Conservation (phyloP, 2,797 vertebrate species). For the Gallinago stenura region DNA sequence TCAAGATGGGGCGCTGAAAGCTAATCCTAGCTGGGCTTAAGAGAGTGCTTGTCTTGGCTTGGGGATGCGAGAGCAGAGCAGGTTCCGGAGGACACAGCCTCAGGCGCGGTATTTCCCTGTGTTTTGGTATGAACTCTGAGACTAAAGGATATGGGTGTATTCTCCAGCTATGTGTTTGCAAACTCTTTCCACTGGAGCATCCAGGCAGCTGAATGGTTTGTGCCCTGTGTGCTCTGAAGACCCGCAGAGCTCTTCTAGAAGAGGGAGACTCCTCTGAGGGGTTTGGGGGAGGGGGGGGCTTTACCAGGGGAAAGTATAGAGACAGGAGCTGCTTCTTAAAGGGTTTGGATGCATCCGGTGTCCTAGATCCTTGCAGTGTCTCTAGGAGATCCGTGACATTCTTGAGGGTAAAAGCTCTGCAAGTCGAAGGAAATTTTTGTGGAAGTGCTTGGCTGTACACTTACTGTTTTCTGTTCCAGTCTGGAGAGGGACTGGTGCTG, state of each 20-base stretch:
- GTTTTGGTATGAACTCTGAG: neutral
- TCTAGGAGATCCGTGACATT: neutral
- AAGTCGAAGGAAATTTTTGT: neutral
- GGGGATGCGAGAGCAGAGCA: accelerated
- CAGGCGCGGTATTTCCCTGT: neutral
- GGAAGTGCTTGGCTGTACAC: neutral
- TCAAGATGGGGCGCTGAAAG: neutral
- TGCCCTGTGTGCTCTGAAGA: neutral
- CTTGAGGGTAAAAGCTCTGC: neutral
- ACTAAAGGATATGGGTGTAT: neutral
- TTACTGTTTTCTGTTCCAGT: neutral
- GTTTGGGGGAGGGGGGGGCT: neutral
- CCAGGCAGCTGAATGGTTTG: neutral
- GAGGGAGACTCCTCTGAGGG: neutral
- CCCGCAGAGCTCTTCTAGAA: neutral
- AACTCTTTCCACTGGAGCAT: neutral
- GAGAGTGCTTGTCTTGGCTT: neutral
- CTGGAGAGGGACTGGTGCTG: neutral
- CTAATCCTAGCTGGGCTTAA: neutral
- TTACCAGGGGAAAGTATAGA: neutral
- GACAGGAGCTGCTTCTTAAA: accelerated
- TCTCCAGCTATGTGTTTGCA: neutral
- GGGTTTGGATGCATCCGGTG: neutral
- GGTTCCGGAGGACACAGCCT: neutral
- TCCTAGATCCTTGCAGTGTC: neutral